Percentiles rank a stretch among this genome's conserved stretches.
Conservation (phyloP, 2,113 vertebrate genomes). For the Hippotragus niger region DNA sequence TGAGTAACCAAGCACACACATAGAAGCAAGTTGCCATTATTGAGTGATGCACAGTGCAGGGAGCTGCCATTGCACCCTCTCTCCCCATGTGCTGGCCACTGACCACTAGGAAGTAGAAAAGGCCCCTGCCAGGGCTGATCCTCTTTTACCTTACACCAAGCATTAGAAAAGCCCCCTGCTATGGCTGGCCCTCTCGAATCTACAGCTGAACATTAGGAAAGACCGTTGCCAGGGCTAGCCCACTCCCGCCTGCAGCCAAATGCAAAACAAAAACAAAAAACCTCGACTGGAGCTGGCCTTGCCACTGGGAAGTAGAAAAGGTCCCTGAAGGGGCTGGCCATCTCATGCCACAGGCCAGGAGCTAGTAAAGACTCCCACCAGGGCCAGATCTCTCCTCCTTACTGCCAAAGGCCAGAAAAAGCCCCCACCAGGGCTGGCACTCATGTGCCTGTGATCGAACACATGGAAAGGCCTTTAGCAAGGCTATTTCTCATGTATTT, state of each 20-base stretch:
- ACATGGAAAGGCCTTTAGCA: too few relatives aligned
- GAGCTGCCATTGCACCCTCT: background rate
- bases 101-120: background rate
- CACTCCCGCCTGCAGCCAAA: background rate
- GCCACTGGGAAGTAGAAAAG: background rate
- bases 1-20: background rate
- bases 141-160: background rate
- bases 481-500: too few relatives aligned
- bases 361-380: too few relatives aligned
- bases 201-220: background rate
- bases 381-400: too few relatives aligned
- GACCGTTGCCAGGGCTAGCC: background rate
- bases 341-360: background rate
- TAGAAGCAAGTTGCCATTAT: background rate
- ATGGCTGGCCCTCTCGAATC: background rate
- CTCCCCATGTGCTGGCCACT: background rate
- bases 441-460: too few relatives aligned
- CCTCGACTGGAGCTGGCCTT: rapidly evolving
- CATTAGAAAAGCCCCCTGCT: background rate
- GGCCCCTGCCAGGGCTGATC: background rate
- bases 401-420: too few relatives aligned
- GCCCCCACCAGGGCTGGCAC: too few relatives aligned
- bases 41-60: background rate
- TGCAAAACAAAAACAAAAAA: background rate
- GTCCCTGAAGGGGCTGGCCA: background rate